Evolutionary conservation across 1,140 invertebrate genomes (phyloP).

Genomic region (Drosophila ambigua): DNA sequence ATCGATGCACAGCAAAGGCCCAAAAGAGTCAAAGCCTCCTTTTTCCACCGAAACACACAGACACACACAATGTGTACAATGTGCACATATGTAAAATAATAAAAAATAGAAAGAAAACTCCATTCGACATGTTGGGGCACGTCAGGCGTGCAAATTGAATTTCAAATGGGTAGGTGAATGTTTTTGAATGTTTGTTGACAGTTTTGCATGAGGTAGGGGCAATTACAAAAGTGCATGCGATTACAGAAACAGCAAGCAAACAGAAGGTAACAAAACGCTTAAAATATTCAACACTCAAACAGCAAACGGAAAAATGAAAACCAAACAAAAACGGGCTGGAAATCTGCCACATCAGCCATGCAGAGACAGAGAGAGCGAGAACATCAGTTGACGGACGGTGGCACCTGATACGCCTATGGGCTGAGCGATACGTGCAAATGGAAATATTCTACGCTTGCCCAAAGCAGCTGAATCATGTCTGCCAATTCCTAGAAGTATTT

Average conservation of each 20-base stretch:
- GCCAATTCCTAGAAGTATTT: background rate
- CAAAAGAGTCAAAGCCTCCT: too few relatives aligned
- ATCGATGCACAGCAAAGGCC: too few relatives aligned
- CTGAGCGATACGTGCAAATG: conserved; percentile 8
- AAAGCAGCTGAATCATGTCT: conserved; percentile 5
- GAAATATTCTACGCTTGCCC: background rate
- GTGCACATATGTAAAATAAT: background rate
- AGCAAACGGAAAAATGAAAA: too few relatives aligned
- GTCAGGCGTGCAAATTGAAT: conserved; percentile 30
- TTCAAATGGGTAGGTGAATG: conserved; percentile 9
- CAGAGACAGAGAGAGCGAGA: background rate
- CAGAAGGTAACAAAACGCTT: conserved; percentile 18
- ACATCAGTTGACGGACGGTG: conserved; percentile 34
- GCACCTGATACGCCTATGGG: conserved; percentile 18
- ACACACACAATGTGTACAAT: background rate
- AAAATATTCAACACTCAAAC: conserved; percentile 26
- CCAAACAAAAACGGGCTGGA: conserved; percentile 10
- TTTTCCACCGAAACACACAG: too few relatives aligned
- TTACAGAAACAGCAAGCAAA: conserved; percentile 23
- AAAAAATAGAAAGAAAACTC: background rate
- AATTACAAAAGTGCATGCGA: conserved; percentile 14
- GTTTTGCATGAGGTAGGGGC: conserved; percentile 14
- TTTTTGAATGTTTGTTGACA: conserved; percentile 13
- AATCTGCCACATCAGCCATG: conserved; percentile 44
- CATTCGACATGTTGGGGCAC: background rate